These are phyloP conservation scores for Orchestes rusci DNA, from an alignment of 2,888 invertebrate genomes.

Conservation along the genomic window DNA sequence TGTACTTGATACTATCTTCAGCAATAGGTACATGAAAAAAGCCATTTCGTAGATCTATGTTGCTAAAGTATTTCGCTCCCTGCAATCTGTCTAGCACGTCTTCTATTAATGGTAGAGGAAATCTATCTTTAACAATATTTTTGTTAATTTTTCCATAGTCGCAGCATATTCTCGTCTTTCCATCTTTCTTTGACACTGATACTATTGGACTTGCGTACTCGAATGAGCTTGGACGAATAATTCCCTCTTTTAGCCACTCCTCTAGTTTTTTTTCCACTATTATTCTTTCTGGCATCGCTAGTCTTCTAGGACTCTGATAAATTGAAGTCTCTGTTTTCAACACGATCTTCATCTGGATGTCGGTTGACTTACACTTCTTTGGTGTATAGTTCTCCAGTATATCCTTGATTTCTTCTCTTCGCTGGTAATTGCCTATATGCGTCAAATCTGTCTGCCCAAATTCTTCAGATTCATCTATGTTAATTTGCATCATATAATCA, in stretches of 20 bases:
- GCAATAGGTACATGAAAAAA: conserved; percentile 37
- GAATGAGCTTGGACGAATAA: conserved; percentile 28
- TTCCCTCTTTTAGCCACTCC: conserved; percentile 23
- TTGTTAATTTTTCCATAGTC: too few relatives aligned
- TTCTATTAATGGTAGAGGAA: conserved; percentile 38
- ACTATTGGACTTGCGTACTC: conserved; percentile 29
- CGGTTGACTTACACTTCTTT: too few relatives aligned
- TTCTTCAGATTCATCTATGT: too few relatives aligned
- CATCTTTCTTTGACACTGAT: conserved; percentile 24
- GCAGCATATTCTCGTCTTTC: too few relatives aligned
- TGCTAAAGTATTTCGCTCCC: conserved; percentile 30
- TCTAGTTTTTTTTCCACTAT: conserved; percentile 21
- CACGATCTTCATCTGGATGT: conserved; percentile 19
- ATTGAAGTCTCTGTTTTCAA: conserved; percentile 21
- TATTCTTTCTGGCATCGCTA: conserved; percentile 23
- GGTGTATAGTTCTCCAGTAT: too few relatives aligned
- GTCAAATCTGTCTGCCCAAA: too few relatives aligned
- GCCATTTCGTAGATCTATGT: conserved; percentile 35
- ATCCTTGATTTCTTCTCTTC: too few relatives aligned
- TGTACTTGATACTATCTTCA: conserved; percentile 32
- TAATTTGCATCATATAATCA: too few relatives aligned
- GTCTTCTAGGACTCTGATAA: conserved; percentile 21
- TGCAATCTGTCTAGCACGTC: conserved; percentile 32
- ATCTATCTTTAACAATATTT: too few relatives aligned
- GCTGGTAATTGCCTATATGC: too few relatives aligned